Base-by-base conservation (phyloP, 2,888 invertebrate species). In the Epirrita christyi region DNA sequence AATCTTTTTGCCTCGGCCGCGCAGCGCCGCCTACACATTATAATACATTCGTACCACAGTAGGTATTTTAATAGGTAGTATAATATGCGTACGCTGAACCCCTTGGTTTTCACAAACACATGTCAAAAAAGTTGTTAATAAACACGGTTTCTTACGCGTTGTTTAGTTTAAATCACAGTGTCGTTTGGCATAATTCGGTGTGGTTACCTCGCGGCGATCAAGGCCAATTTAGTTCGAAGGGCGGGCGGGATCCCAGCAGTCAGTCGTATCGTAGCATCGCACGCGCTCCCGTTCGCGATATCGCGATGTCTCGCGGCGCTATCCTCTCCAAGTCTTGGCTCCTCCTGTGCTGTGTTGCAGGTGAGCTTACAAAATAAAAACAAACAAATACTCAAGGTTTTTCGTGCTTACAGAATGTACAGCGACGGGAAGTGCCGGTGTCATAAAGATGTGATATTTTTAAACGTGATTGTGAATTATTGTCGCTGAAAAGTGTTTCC, bases 261-360 rank as follows among this genome's bases (percentile, higher is more conserved):
- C 66, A 59, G 55, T 65, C 63, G 55, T 46, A 48, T 55, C 58
- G 63, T 51, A 59, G 64, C 71, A 38, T 42, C 54, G 46, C 29
- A 34, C 55, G 55, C 59, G 51, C 43, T 40, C 38, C 50, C 45
- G 38, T 49, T 4, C 21, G 21, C 21, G 21, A 21, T 37, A 34
- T 32, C 53, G 41, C 59, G 43, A 43, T 54, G 46, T 46, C 14
- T 21, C 48, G 45, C 43, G 46, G n/a, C 42, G 50, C 42, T 13
- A 4, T 47, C 13, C 38, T 51, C 47, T 13, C 55, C 32, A 38
- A 47, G 49, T 49, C 34, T 28, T 47, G 50, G 38, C 66, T 86
- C 55, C 68, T 85, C 59, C 75, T 90, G 69, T 82, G 79, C 71
- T 71, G 85, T 55, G 77, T 82, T 60, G 76, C 86, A 86, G 90